Evolutionary conservation across 37 sponge, comb jelly and placozoan species (phyloP), one percentile per base, ranked within the genome.

Genomic region (Halisarca cf. caerulea): DNA sequence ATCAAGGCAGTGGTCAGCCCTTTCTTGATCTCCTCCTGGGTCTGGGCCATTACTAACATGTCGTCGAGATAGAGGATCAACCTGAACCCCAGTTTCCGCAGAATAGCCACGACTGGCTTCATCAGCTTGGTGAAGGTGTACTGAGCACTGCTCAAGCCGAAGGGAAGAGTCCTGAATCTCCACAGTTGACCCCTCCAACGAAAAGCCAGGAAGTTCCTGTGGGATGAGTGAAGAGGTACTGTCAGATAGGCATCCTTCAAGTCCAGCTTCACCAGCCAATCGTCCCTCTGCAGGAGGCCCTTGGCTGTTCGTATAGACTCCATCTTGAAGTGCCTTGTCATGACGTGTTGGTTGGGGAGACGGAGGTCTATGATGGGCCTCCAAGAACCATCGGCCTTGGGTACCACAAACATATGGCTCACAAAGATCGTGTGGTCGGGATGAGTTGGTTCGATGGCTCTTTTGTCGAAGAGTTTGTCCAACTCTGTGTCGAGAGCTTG

Each of bases 271-370:
- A 68, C 25, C 60, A 59, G 23, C 60, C 60, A 59, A 59, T 59
- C 60, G 23, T 27, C 60, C 60, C 60, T 59, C 28, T 72, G 43
- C 17, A 87, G 66, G 59, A 81, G 41, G 51, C 79, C 87, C 58
- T 87, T 87, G 40, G 73, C 33, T 51, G 68, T 82, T 44, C 73
- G 78, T 15, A 82, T 83, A 28, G 82, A 81, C 58, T 88, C 88
- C 88, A 88, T 88, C 38, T 83, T 89, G 89, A 89, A 89, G 59
- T 89, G 89, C 27, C 33, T 28, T 70, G 69, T 35, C 41, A 42
- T 17, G 6, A 81, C 78, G 42, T 79, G 81, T 21, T 38, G 15
- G 61, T 89, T 89, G 33, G 84, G 47, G 47, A 58, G 14, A 20
- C 80, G 84, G 32, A 84, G 85, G 58, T 89, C 84, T 60, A 89